These are phyloP conservation scores for Nipponia nippon DNA, from an alignment of 2,113 vertebrate genomes.

Conservation along the genomic window DNA sequence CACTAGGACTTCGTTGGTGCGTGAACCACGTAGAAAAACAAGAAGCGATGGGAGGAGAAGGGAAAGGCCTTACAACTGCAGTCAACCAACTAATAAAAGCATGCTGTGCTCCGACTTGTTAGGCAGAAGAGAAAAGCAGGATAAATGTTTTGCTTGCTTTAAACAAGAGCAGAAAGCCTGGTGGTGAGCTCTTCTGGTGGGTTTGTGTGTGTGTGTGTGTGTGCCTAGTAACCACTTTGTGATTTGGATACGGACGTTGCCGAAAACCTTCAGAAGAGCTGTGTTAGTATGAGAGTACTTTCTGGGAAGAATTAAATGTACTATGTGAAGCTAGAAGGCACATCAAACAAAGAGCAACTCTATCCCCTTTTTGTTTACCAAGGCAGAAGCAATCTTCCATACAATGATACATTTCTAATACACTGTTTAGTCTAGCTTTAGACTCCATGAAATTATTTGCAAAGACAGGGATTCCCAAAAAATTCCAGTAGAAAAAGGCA, in stretches of 20 bases:
- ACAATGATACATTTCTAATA: constrained; percentile 36
- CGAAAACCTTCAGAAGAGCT: not conserved
- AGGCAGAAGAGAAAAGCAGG: not conserved
- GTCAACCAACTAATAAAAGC: constrained; percentile 47
- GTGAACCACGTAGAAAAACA: not conserved
- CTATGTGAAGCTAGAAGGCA: not conserved
- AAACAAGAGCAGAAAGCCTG: constrained; percentile 8
- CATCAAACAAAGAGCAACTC: constrained; percentile 2
- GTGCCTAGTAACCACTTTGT: not conserved
- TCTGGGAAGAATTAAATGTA: constrained; percentile 53
- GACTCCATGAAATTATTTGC: constrained; percentile 67
- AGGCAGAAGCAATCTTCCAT: constrained; percentile 20
- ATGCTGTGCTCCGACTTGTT: not conserved
- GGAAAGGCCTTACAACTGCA: not conserved
- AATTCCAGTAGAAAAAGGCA: not conserved
- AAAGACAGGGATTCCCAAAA: constrained; percentile 65
- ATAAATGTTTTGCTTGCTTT: not conserved
- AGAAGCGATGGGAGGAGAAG: not conserved
- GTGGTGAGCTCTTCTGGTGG: not conserved
- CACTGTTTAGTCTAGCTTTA: constrained; percentile 73
- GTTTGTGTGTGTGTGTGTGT: not conserved
- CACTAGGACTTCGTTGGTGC: not conserved
- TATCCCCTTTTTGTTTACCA: constrained; percentile 33
- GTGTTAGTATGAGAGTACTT: not conserved
- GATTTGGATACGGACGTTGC: not conserved